Base-by-base conservation (phyloP, 2,888 invertebrate genomes). In the Philereme vetulata region DNA sequence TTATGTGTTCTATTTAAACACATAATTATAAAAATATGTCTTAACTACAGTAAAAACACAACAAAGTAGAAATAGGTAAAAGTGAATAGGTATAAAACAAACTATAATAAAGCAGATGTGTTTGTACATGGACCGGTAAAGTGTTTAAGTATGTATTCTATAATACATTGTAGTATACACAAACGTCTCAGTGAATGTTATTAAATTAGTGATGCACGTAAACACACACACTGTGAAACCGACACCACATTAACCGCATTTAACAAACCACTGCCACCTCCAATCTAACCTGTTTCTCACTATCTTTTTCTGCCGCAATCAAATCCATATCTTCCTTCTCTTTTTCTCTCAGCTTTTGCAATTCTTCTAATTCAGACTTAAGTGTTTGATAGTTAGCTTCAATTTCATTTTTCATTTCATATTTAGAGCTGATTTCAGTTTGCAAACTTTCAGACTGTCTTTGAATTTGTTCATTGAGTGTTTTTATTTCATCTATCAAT, bases 221-320 rank as follows among this genome's bases (percentile, higher is more conserved):
- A 21, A n/a, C 10, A 60, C 35, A 50, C 38, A 50, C 36, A 38
- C n/a, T 11, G 32, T 51, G 42, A 40, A 46, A 66, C 66, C 66
- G 50, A 47, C 65, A 66, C 66, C 65, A 68, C 62, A 66, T 46
- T 47, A 51, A 61, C 33, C 45, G 53, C 38, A 52, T 51, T 64
- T 42, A 35, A 56, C 51, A 59, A 52, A 34, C 68, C 76, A 75
- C 70, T 70, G 21, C 62, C 68, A 72, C 62, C 62, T 59, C 64
- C 63, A 61, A 68, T 80, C 89, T 84, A 80, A 91, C 90, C 90
- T 91, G 84, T 65, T 71, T 78, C 56, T 84, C 82, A 64, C 67
- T 80, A 56, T 85, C 81, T 80, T 72, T 88, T 55, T 82, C 79
- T 59, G 70, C 64, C 49, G 86, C 54, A 5, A 71, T 8, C 52